Conservation (phyloP, 2,797 vertebrate genomes). For the Gymnoscopelus braueri region DNA sequence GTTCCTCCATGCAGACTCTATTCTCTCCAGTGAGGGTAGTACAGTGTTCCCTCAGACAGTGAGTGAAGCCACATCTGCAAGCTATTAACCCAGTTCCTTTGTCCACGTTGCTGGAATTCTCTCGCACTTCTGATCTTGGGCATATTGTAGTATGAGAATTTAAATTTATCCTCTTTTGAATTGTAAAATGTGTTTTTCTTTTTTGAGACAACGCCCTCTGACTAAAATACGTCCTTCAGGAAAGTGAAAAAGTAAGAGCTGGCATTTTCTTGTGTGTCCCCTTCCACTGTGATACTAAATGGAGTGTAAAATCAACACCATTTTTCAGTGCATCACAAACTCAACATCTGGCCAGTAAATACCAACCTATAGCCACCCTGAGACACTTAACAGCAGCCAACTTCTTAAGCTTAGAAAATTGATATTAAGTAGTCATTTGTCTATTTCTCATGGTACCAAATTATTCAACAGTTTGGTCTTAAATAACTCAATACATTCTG, state of each 20-base stretch:
- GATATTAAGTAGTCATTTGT: neutral
- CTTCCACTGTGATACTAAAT: slow-evolving; percentile 40
- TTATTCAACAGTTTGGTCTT: no score
- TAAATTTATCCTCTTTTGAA: slow-evolving; percentile 45
- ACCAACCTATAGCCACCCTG: slow-evolving; percentile 11
- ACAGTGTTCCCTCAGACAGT: slow-evolving; percentile 51
- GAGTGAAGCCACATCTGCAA: slow-evolving; percentile 78
- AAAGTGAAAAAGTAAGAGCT: slow-evolving; percentile 17
- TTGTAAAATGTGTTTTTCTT: slow-evolving; percentile 14
- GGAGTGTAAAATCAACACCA: slow-evolving; percentile 45
- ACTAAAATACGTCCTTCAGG: slow-evolving; percentile 34
- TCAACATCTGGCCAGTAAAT: slow-evolving; percentile 44
- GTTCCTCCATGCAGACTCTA: slow-evolving; percentile 42
- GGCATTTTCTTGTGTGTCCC: neutral
- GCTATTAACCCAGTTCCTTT: slow-evolving; percentile 78
- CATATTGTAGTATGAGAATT: slow-evolving; percentile 46
- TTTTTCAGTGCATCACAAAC: slow-evolving; percentile 30
- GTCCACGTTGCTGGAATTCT: slow-evolving; percentile 79
- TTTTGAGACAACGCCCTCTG: slow-evolving; percentile 16
- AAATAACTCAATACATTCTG: no score
- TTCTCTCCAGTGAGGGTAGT: slow-evolving; percentile 51
- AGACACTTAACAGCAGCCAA: slow-evolving; percentile 15
- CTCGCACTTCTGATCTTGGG: slow-evolving; percentile 52
- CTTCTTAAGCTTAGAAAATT: slow-evolving; percentile 11
- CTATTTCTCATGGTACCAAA: no score